Conservation (phyloP, 2,888 invertebrate genomes). For the Anaspis maculata region DNA sequence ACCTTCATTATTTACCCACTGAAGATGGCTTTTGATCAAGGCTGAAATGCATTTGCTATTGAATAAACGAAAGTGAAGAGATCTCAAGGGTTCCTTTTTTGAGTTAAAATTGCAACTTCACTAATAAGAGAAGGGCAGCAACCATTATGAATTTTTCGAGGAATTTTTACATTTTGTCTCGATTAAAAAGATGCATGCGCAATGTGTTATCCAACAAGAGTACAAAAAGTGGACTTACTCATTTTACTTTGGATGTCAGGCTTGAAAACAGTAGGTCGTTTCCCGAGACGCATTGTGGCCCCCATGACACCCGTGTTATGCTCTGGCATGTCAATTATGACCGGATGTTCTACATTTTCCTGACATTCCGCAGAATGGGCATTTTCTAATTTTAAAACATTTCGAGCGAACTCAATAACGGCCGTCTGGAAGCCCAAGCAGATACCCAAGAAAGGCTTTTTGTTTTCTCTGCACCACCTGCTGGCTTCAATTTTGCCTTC, state of each 20-base stretch:
- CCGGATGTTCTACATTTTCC: conserved; percentile 60
- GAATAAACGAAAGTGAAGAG: too few relatives aligned
- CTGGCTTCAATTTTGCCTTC: conserved; percentile 94
- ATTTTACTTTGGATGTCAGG: conserved; percentile 49
- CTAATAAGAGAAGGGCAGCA: too few relatives aligned
- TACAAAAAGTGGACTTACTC: too few relatives aligned
- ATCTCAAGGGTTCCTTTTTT: too few relatives aligned
- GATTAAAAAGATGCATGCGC: too few relatives aligned
- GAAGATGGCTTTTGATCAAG: too few relatives aligned
- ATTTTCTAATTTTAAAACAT: conserved; percentile 64
- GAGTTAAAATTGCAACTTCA: too few relatives aligned
- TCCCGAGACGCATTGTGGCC: conserved; percentile 98
- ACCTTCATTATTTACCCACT: too few relatives aligned
- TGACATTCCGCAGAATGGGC: conserved; percentile 86
- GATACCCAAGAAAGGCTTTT: conserved; percentile 89
- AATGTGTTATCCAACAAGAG: too few relatives aligned
- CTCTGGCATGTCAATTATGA: conserved; percentile 99
- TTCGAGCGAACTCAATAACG: conserved; percentile 90
- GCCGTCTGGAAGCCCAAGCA: conserved; percentile 97
- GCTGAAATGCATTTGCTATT: too few relatives aligned
- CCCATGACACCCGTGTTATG: conserved; percentile 89
- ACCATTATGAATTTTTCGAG: too few relatives aligned
- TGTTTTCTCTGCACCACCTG: conserved; percentile 84
- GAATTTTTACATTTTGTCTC: too few relatives aligned
- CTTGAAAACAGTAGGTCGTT: conserved; percentile 76